phyloP scores from a whole-genome alignment of 2,797 vertebrate genomes.

The Phrynocephalus vlangalii region DNA sequence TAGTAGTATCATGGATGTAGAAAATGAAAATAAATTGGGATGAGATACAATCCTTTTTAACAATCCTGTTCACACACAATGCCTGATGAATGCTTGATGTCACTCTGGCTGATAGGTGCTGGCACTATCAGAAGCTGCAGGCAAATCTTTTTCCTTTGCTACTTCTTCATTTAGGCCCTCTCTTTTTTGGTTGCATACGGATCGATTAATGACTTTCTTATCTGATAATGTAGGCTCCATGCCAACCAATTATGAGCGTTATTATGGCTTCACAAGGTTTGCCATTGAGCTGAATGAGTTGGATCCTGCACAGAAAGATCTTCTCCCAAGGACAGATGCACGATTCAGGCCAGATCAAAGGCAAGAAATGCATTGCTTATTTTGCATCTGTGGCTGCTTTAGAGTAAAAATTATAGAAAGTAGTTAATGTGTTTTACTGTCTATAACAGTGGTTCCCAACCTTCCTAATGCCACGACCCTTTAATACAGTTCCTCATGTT shows the following conservation, averaged over 20 bases:
- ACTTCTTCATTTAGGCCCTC: neutral
- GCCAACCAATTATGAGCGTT: conserved; percentile 96
- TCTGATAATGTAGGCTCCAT: conserved; percentile 86
- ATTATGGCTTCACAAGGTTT: conserved; percentile 98
- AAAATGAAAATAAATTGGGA: no score
- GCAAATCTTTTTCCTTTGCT: neutral
- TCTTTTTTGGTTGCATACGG: neutral
- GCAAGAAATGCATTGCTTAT: conserved; percentile 70
- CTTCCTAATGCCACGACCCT: no score
- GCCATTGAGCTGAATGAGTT: conserved; percentile 98
- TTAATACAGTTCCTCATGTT: no score
- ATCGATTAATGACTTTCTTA: conserved; percentile 37
- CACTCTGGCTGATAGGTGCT: neutral
- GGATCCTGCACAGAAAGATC: conserved; percentile 93
- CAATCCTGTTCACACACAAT: no score
- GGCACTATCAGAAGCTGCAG: neutral
- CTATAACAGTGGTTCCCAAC: no score
- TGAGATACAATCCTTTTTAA: no score
- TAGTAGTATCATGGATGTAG: no score
- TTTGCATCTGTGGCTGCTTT: conserved; percentile 6
- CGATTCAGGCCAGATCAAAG: conserved; percentile 98
- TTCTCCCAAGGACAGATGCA: conserved; percentile 92
- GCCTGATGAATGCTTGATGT: neutral
- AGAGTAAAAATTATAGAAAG: neutral
- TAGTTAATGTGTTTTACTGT: no score